Conservation (phyloP, 2,888 invertebrate genomes). For the Peribatodes rhomboidaria region DNA sequence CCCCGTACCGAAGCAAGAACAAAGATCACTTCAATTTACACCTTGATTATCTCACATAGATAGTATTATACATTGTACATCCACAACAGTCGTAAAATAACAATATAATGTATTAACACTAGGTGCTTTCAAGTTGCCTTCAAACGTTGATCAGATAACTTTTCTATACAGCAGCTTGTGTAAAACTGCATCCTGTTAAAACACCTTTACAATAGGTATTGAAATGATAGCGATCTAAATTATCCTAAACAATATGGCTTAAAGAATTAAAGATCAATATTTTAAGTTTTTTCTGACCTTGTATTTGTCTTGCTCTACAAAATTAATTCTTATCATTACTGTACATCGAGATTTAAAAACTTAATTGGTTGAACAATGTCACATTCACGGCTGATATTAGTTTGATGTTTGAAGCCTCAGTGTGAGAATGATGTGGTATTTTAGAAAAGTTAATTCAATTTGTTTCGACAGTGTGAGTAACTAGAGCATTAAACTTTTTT, state of each 20-base stretch:
- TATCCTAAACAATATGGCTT: constrained; percentile 5
- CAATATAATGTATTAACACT: constrained; percentile 44
- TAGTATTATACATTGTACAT: background rate
- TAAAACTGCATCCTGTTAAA: constrained; percentile 20
- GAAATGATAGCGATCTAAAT: constrained; percentile 33
- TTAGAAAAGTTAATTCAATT: background rate
- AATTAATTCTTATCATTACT: background rate
- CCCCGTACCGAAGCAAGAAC: background rate
- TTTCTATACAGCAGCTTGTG: constrained; percentile 8
- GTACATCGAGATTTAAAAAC: background rate
- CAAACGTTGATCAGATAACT: constrained; percentile 23
- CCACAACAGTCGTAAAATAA: background rate
- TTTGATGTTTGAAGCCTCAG: background rate
- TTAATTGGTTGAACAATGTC: constrained; percentile 1
- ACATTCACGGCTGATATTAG: background rate
- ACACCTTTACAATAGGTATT: constrained; percentile 34
- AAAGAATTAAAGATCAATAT: constrained; percentile 12
- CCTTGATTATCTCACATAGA: background rate
- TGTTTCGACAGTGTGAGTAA: background rate
- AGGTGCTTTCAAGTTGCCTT: constrained; percentile 18
- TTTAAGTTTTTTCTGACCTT: background rate
- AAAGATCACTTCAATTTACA: constrained; percentile 1
- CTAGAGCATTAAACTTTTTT: no score
- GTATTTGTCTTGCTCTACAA: background rate
- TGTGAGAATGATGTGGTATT: background rate